These are phyloP conservation scores for Poeciliopsis retropinna DNA, from an alignment of 2,113 vertebrate species.

Conservation along the genomic window DNA sequence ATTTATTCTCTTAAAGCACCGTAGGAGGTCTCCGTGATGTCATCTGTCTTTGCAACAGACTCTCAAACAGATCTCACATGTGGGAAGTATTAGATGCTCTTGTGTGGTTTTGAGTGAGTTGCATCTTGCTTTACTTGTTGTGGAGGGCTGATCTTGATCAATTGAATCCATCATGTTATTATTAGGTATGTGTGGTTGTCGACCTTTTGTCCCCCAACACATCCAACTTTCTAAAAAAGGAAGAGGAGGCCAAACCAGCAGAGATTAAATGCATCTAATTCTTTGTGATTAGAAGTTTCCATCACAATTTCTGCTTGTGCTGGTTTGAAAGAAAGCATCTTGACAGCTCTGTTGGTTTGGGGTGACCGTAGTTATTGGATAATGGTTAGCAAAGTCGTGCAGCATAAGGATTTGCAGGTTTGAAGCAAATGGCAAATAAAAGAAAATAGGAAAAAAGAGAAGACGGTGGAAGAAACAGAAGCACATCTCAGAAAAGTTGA, in stretches of 20 bases:
- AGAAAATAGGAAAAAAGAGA: not conserved
- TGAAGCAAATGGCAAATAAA: not conserved
- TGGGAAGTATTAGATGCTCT: conserved; percentile 44
- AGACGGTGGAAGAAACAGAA: not conserved
- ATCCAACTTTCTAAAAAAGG: conserved; percentile 5
- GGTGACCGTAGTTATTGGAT: conserved; percentile 27
- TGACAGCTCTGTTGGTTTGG: conserved; percentile 20
- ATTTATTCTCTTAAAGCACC: conserved; percentile 5
- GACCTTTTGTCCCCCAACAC: not conserved
- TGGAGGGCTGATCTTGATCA: conserved; percentile 10
- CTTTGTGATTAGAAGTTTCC: conserved; percentile 43
- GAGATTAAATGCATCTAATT: conserved; percentile 26
- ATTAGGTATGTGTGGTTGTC: conserved; percentile 1
- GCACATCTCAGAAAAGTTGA: not conserved
- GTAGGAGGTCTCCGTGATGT: conserved; percentile 12
- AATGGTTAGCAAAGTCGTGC: conserved; percentile 18
- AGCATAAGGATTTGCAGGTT: conserved; percentile 25
- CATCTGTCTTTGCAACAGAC: conserved; percentile 2
- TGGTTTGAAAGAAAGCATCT: conserved; percentile 31
- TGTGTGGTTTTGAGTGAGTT: conserved; percentile 7
- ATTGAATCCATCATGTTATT: conserved; percentile 22
- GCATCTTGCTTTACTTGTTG: conserved; percentile 7
- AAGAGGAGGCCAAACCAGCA: not conserved
- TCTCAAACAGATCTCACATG: conserved; percentile 27
- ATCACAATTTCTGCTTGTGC: conserved; percentile 7